Percentiles rank a stretch among this genome's conserved stretches.
Evolutionary conservation across 2,888 invertebrate genomes (phyloP).

Genomic region (Harpalus rubripes): DNA sequence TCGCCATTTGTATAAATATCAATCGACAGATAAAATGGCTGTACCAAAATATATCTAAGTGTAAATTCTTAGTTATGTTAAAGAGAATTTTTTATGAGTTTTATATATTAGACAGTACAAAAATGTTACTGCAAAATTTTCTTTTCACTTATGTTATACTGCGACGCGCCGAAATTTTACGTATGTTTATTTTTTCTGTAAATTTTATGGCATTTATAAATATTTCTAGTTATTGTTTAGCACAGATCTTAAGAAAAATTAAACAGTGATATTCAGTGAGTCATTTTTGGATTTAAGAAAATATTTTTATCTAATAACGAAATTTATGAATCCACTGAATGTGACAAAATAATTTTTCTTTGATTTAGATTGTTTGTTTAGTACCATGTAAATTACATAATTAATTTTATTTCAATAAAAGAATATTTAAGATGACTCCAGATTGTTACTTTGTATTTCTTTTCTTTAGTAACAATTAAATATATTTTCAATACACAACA

Average conservation of each 20-base stretch:
- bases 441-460: background rate
- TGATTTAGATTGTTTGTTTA: conserved; percentile 47
- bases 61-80: conserved; percentile 58
- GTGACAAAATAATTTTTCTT: conserved; percentile 33
- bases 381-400: conserved; percentile 47
- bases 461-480: background rate
- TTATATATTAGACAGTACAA: conserved; percentile 58
- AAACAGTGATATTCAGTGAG: conserved; percentile 15
- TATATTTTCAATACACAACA: background rate
- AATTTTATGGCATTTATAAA: conserved; percentile 57
- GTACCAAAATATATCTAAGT: conserved; percentile 64
- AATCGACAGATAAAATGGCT: conserved; percentile 57
- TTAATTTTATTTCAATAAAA: conserved; percentile 55
- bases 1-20: conserved; percentile 59
- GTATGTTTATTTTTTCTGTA: conserved; percentile 57
- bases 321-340: conserved; percentile 13
- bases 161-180: conserved; percentile 49
- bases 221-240: conserved; percentile 53
- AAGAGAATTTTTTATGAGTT: conserved; percentile 56
- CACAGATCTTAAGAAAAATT: conserved; percentile 39
- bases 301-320: conserved; percentile 43
- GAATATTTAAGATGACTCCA: background rate
- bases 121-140: conserved; percentile 53
- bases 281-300: conserved; percentile 25
- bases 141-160: conserved; percentile 33